phyloP scores from a whole-genome alignment of 2,888 invertebrate genomes.

The Macrophya alboannulata region DNA sequence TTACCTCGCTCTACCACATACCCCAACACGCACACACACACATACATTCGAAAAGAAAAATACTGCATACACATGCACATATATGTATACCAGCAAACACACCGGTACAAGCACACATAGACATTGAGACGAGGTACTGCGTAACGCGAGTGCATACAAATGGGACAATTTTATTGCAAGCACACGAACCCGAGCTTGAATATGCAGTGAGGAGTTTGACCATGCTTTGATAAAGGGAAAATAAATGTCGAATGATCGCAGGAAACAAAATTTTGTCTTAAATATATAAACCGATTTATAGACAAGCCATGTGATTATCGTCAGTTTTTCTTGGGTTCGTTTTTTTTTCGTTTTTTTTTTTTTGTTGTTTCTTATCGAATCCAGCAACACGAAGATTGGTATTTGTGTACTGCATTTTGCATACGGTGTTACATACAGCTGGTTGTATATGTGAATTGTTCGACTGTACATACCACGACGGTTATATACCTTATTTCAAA shows the following conservation, averaged over 20 bases:
- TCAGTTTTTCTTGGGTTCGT: no score
- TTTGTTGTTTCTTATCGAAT: no score
- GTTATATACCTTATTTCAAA: not conserved
- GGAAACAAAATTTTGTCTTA: no score
- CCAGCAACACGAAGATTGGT: not conserved
- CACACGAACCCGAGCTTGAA: not conserved
- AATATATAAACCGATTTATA: no score
- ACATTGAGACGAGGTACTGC: not conserved
- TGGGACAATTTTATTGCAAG: conserved; percentile 21
- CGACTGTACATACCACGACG: not conserved
- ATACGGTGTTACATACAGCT: not conserved
- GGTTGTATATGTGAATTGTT: not conserved
- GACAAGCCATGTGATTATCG: no score
- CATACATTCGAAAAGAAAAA: not conserved
- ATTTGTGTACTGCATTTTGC: not conserved
- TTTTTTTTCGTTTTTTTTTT: no score
- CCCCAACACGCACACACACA: not conserved
- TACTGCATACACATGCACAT: not conserved
- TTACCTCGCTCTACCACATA: conserved; percentile 11
- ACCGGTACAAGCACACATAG: not conserved
- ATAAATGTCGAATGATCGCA: no score
- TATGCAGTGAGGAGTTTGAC: not conserved
- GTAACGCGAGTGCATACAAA: conserved; percentile 15
- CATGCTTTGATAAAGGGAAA: not conserved
- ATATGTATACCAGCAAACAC: not conserved